Evolutionary conservation across 2,797 vertebrate species (phyloP).

Genomic region (Tapera naevia): DNA sequence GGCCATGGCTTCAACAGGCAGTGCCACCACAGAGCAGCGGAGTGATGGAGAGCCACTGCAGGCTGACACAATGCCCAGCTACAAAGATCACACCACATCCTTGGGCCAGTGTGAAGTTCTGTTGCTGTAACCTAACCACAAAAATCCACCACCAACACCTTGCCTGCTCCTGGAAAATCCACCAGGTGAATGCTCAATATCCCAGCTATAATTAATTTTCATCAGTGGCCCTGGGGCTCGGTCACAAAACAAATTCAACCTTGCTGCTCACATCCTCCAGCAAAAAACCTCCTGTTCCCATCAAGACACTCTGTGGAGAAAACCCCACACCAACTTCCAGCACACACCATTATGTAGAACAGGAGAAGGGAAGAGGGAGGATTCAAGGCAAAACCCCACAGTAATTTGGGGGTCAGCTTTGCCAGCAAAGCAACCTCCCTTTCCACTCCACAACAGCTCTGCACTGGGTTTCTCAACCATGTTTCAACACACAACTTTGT

Average conservation of each 20-base stretch:
- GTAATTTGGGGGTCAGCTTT: not conserved
- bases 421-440: not conserved
- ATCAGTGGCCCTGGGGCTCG: not conserved
- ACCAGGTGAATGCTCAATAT: not conserved
- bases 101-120: not conserved
- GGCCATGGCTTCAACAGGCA: not conserved
- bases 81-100: accelerated
- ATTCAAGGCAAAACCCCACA: accelerated
- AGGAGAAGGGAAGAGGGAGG: not conserved
- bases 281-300: not conserved
- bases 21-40: not conserved
- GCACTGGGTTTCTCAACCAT: not conserved
- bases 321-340: not conserved
- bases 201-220: not conserved
- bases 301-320: not conserved
- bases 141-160: not conserved
- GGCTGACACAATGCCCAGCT: not conserved
- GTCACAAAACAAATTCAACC: not conserved
- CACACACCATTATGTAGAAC: accelerated
- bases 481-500: accelerated
- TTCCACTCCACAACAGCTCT: not conserved
- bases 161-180: not conserved
- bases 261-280: not conserved
- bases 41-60: accelerated
- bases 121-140: not conserved